Base-by-base conservation (phyloP, 2,888 invertebrate genomes). In the Pyrrhosoma nymphula region DNA sequence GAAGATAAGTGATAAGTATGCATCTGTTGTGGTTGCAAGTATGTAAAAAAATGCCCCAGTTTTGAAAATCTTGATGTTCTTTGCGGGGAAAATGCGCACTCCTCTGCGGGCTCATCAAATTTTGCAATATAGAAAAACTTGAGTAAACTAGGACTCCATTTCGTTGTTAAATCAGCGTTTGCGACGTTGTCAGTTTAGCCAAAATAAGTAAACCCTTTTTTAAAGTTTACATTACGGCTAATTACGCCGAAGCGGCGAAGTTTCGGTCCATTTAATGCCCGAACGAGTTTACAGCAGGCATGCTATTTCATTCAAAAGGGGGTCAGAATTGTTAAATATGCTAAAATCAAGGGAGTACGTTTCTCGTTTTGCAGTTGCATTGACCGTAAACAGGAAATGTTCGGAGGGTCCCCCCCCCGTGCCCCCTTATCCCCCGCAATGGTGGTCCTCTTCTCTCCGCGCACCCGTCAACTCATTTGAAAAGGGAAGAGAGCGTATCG, bases 301-400 rank as follows among this genome's bases (percentile, higher is more conserved):
- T 35, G 82, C 30, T 35, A 35, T 82, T 14, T 82, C 35, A 82
- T 82, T 82, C 35, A 82, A 82, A 82, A 82, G 82, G 30, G 82
- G 82, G 82, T 30, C 35, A 82, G 30, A 82, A 82, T 30, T 35
- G 35, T 82, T 82, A 82, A 35, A 82, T 82, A 35, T 35, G 35
- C 30, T 35, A 35, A 82, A 82, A 82, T 82, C 82, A 35, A 82
- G 82, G 82, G 82, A 82, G 35, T 82, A 26, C 30, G 35, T 10
- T 14, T 82, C 30, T 82, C 82, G 82, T 35, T 82, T 82, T 82
- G 82, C 82, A 82, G 82, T 82, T 82, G 82, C 82, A 35, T 35
- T 82, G 82, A 82, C 82, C 82, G 82, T 82, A 82, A 82, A 82
- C 82, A 82, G 82, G 82, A 82, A 82, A 35, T 35, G 82, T 82